phyloP scores from a whole-genome alignment of 2,888 invertebrate species.

The Ceramica pisi region DNA sequence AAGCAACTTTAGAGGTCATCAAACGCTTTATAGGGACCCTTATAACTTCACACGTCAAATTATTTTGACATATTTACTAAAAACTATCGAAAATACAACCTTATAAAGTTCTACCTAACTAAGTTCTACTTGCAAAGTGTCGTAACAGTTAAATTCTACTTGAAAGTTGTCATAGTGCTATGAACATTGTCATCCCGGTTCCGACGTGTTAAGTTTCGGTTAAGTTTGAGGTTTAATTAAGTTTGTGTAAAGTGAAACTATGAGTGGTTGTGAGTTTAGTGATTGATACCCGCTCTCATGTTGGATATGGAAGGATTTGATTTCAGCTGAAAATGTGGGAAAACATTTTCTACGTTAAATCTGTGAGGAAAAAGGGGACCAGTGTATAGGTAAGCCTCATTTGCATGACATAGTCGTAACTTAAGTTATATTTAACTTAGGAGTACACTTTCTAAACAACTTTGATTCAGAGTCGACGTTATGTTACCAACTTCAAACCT shows the following conservation, averaged over 20 bases:
- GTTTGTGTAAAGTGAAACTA: constrained; percentile 74
- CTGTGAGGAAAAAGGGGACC: constrained; percentile 87
- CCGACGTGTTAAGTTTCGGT: constrained; percentile 70
- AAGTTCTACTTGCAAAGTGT: constrained; percentile 50
- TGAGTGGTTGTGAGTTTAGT: constrained; percentile 71
- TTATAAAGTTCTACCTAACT: constrained; percentile 32
- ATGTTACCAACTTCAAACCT: constrained; percentile 46
- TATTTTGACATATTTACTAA: constrained; percentile 70
- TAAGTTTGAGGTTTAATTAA: constrained; percentile 66
- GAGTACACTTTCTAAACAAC: constrained; percentile 61
- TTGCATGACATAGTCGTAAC: constrained; percentile 54
- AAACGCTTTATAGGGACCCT: constrained; percentile 84
- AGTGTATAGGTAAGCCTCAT: constrained; percentile 78
- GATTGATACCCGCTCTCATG: constrained; percentile 69
- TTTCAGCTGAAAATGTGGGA: constrained; percentile 83
- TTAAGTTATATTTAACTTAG: constrained; percentile 58
- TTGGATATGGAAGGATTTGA: constrained; percentile 78
- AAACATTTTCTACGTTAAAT: constrained; percentile 85
- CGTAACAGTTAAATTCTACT: constrained; percentile 54
- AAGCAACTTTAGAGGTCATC: constrained; percentile 88
- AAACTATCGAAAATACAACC: constrained; percentile 52
- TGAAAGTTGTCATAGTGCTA: constrained; percentile 62
- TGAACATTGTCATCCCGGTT: constrained; percentile 62
- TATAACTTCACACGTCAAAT: constrained; percentile 74
- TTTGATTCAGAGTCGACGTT: constrained; percentile 52